Conservation (phyloP, 2,888 invertebrate species). For the Anthophora plumipes region DNA sequence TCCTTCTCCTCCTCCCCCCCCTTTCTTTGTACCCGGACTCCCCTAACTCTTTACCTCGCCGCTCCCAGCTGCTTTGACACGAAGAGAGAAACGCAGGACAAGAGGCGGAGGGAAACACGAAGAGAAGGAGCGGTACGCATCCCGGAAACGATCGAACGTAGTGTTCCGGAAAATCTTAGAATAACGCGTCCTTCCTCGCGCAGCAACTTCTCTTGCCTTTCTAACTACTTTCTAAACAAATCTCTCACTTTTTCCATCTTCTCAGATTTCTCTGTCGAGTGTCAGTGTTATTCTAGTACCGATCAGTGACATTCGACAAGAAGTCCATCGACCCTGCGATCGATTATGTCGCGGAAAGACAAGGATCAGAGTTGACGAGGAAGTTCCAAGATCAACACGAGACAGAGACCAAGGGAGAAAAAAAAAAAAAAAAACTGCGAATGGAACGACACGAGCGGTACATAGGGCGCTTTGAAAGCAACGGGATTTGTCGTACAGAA, state of each 20-base stretch:
- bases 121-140: constrained; percentile 10
- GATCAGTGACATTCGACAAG: no score
- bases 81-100: constrained; percentile 35
- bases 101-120: constrained; percentile 12
- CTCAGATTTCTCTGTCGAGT: no score
- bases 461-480: constrained; percentile 63
- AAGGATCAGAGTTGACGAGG: background rate
- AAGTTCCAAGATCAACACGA: constrained; percentile 12
- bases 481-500: constrained; percentile 73
- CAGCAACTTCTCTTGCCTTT: no score
- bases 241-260: no score
- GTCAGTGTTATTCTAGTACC: no score
- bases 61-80: constrained; percentile 44
- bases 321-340: background rate
- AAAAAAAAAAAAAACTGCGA: background rate
- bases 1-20: constrained; percentile 24
- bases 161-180: constrained; percentile 49
- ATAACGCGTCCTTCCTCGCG: background rate
- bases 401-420: background rate
- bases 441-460: background rate
- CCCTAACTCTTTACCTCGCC: constrained; percentile 56
- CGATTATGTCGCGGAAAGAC: background rate
- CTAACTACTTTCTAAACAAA: no score
- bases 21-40: constrained; percentile 52
- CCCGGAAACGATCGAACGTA: constrained; percentile 54